These are phyloP conservation scores for Tarsius wallacei DNA, from an alignment of 2,797 vertebrate species.

Conservation along the genomic window DNA sequence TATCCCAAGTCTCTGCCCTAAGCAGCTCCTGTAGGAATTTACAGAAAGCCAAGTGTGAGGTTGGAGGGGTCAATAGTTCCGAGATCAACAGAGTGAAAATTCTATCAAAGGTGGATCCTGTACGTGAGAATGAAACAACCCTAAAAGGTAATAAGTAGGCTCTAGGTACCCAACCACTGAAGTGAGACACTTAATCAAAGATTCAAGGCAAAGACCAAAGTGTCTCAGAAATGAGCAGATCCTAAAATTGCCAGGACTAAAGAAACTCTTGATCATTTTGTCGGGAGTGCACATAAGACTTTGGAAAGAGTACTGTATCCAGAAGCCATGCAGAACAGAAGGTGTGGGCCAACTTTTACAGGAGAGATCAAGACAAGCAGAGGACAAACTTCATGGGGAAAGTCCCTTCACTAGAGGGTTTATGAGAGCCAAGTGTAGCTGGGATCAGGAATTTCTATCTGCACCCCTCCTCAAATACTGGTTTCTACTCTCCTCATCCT, in stretches of 20 bases:
- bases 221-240: conserved; percentile 29
- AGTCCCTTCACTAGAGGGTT: neutral
- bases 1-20: neutral
- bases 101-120: neutral
- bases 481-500: neutral
- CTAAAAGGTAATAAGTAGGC: neutral
- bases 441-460: neutral
- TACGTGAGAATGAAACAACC: neutral
- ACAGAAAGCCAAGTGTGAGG: conserved; percentile 41
- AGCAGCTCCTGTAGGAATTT: neutral
- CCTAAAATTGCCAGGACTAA: neutral
- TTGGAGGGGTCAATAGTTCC: neutral
- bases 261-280: neutral
- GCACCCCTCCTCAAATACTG: neutral
- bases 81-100: neutral
- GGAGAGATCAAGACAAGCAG: neutral
- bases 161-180: neutral
- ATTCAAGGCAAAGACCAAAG: conserved; percentile 7
- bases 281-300: neutral
- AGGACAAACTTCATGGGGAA: neutral
- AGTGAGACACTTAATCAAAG: neutral
- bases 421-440: neutral
- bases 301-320: neutral
- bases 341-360: neutral
- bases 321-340: neutral